Evolutionary conservation across 2,888 invertebrate species (phyloP).

Genomic region (Agriopis marginaria): DNA sequence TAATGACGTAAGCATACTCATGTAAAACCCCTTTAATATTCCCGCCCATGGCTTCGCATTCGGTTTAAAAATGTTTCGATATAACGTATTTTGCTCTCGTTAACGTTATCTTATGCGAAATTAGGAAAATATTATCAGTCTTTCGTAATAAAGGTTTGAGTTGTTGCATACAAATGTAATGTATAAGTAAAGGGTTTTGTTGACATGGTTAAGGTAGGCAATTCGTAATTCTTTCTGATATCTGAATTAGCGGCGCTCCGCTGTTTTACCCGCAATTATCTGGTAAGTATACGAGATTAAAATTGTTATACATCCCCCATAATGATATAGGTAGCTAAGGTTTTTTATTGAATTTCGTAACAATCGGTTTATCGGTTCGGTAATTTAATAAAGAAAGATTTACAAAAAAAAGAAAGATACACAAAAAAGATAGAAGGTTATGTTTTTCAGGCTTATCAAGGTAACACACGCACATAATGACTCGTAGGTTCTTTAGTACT

Average conservation of each 20-base stretch:
- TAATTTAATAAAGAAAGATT: too few relatives aligned
- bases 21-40: conserved; percentile 32
- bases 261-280: background rate
- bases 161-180: background rate
- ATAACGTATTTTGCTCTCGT: conserved; percentile 19
- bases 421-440: too few relatives aligned
- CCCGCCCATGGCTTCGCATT: conserved; percentile 36
- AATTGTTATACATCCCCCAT: too few relatives aligned
- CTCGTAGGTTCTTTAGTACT: too few relatives aligned
- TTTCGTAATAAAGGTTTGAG: background rate
- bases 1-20: background rate
- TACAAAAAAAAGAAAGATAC: too few relatives aligned
- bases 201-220: background rate
- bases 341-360: too few relatives aligned
- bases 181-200: background rate
- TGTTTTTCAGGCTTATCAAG: too few relatives aligned
- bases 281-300: too few relatives aligned
- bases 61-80: conserved; percentile 34
- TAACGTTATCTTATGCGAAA: conserved; percentile 10
- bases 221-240: background rate
- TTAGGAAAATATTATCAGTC: background rate
- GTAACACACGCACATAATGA: too few relatives aligned
- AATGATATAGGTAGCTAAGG: too few relatives aligned
- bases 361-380: too few relatives aligned
- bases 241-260: background rate